Conservation (phyloP, 2,113 vertebrate genomes). For the Malurus cyaneus region DNA sequence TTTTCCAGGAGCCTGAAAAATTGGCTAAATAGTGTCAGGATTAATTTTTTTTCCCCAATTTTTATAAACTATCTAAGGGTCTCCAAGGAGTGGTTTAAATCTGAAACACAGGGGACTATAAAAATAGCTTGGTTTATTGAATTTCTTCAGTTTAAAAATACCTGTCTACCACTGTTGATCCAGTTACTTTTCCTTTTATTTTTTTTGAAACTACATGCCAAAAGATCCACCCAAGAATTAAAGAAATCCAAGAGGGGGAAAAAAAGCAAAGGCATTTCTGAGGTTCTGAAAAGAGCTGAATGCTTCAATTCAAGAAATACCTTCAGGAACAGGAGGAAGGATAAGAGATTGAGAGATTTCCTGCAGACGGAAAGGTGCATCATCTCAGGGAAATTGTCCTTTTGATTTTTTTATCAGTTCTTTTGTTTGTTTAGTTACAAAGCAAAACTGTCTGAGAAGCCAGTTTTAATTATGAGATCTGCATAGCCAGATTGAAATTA, state of each 20-base stretch:
- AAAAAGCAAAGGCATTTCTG: neutral
- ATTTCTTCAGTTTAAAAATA: neutral
- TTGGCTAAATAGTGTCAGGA: neutral
- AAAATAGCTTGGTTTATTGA: neutral
- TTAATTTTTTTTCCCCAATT: neutral
- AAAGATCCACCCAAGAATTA: accelerated
- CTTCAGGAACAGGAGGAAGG: neutral
- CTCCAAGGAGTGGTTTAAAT: neutral
- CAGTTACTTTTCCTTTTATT: neutral
- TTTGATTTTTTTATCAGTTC: neutral
- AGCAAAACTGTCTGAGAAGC: neutral
- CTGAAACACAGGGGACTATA: neutral
- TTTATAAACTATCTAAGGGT: neutral
- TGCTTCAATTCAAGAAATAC: neutral
- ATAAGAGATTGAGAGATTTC: neutral
- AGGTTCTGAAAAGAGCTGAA: neutral
- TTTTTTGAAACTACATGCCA: neutral
- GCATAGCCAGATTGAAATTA: neutral
- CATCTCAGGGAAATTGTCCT: neutral
- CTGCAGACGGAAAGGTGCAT: neutral
- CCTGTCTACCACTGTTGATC: neutral
- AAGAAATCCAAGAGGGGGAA: neutral
- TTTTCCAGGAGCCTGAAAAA: neutral
- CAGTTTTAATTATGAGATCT: neutral
- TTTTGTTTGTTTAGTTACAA: neutral